Conservation (phyloP, 2,113 vertebrate species). For the Vireo altiloquus region DNA sequence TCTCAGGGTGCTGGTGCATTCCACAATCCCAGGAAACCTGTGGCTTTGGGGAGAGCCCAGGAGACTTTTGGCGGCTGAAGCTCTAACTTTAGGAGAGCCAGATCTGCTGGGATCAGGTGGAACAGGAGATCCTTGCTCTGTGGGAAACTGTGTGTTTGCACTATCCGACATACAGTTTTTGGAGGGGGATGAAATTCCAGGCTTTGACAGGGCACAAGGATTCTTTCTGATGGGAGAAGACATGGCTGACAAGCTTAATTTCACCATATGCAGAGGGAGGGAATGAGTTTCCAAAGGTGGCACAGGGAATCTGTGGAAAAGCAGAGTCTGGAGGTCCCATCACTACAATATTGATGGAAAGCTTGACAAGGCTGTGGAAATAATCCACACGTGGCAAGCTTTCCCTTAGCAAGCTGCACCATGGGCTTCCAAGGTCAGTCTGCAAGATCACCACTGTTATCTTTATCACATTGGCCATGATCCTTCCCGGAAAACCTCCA, state of each 20-base stretch:
- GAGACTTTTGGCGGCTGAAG: not conserved
- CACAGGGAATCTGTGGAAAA: not conserved
- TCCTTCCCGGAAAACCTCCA: not conserved
- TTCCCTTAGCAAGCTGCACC: not conserved
- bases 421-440: not conserved
- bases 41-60: not conserved
- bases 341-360: not conserved
- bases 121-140: not conserved
- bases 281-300: not conserved
- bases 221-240: not conserved
- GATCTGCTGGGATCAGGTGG: not conserved
- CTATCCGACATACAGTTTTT: rapidly evolving
- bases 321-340: not conserved
- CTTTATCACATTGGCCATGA: not conserved
- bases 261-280: not conserved
- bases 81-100: not conserved
- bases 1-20: not conserved
- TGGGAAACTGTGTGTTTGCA: not conserved
- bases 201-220: not conserved
- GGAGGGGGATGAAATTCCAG: not conserved
- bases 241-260: not conserved
- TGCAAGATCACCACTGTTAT: not conserved
- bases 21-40: not conserved
- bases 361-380: not conserved
- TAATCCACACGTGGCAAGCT: not conserved